Conservation (phyloP, 2,113 vertebrate species). For the Cyphomyrus discorhynchus region DNA sequence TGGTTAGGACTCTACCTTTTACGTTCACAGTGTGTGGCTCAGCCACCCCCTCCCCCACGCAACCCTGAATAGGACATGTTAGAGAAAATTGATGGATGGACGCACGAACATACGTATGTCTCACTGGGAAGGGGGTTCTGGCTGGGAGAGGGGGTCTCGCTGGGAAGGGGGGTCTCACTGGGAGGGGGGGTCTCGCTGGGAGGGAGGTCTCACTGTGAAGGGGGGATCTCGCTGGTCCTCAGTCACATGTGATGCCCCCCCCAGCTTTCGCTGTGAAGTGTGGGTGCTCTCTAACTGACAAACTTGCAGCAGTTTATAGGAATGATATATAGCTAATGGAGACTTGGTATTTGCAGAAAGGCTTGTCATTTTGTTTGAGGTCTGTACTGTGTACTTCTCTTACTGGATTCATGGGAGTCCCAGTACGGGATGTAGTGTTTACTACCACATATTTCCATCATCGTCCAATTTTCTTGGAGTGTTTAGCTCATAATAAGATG, state of each 20-base stretch:
- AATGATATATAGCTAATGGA: neutral
- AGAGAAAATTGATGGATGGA: neutral
- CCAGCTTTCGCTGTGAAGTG: neutral
- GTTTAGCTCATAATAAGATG: neutral
- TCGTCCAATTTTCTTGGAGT: neutral
- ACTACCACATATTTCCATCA: neutral
- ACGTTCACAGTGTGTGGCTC: too few relatives aligned
- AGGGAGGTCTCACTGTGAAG: too few relatives aligned
- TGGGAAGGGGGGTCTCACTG: too few relatives aligned
- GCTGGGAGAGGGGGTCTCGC: too few relatives aligned
- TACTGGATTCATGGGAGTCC: neutral
- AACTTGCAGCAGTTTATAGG: neutral
- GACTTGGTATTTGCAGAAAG: neutral
- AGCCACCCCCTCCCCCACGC: too few relatives aligned
- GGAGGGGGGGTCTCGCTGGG: neutral
- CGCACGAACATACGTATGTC: neutral
- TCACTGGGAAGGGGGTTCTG: too few relatives aligned
- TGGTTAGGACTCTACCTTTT: too few relatives aligned
- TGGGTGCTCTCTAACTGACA: neutral
- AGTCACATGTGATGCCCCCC: too few relatives aligned
- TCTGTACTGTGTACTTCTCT: neutral
- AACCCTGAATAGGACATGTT: neutral
- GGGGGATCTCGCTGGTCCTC: too few relatives aligned
- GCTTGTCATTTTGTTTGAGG: neutral
- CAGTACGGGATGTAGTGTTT: neutral